Base-by-base conservation (phyloP, 2,888 invertebrate species). In the Drosophila antonietae region DNA sequence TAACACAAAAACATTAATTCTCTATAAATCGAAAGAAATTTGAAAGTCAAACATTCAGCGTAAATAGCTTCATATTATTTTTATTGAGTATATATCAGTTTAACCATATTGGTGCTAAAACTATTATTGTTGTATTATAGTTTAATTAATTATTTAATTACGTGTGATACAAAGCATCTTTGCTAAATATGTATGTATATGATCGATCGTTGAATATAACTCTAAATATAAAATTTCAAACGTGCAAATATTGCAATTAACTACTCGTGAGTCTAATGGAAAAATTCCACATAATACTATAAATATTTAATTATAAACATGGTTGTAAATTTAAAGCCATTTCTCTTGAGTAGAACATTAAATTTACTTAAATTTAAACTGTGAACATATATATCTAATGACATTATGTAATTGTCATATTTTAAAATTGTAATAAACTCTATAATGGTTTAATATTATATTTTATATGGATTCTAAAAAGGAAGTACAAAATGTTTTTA, bases 261-360 rank as follows among this genome's bases (percentile, higher is more conserved):
- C 74, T 78, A 74, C 65, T 53, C 44, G 70, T 78, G 78, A 65
- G 20, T 62, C 59, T 49, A 67, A 64, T 77, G 77, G 67, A 77
- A 64, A 77, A 67, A 64, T 61, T 70, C 78, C 78, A 62, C 56
- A 52, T 67, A 84, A 73, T 73, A 73, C 67, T 70, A 73, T 51
- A 65, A 71, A 66, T 80, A 67, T 62, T 75, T 74, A 66, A 69
- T 74, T 71, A 68, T 76, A 66, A 85, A 75, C 64, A 56, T 81
- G 71, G 52, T 69, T 76, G 65, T 84, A 82, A 84, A 82, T 76
- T 80, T 84, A 84, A 84, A 84, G 84, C 84, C 79, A 69, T 79
- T 73, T 73, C 46, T 62, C 55, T 55, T 65, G 65, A 81, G 71
- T 78, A 55, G n/a, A 75, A 52, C 69, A 61, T 65, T 75, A 52